phyloP scores from a whole-genome alignment of 2,888 invertebrate genomes.

The Nemurella pictetii region DNA sequence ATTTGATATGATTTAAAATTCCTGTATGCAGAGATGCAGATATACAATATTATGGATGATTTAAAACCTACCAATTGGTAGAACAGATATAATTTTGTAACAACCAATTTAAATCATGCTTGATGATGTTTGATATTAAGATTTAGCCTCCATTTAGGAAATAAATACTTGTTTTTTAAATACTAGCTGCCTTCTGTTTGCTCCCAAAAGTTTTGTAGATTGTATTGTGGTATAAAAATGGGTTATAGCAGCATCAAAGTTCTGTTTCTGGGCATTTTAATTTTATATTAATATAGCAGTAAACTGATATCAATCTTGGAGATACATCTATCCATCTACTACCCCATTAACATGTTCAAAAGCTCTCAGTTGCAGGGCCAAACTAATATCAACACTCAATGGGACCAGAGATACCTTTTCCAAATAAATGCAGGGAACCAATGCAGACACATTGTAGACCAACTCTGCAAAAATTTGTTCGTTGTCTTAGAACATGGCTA shows the following conservation, averaged over 20 bases:
- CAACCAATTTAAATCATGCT: neutral
- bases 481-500: no score
- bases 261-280: neutral
- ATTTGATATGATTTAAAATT: constrained; percentile 22
- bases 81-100: neutral
- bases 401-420: no score
- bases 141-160: neutral
- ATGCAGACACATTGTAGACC: no score
- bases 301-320: neutral
- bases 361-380: neutral
- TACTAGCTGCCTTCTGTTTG: neutral
- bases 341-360: neutral
- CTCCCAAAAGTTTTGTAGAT: neutral
- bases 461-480: no score
- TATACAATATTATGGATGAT: neutral
- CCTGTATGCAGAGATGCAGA: constrained; percentile 15
- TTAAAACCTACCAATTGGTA: neutral
- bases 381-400: no score
- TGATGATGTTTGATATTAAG: neutral
- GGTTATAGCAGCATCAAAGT: neutral
- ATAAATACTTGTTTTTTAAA: neutral
- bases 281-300: neutral
- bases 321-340: neutral
- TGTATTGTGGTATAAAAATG: neutral
- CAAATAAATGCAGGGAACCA: no score